These are phyloP conservation scores for Baccha elongata DNA, from an alignment of 2,888 invertebrate genomes.

Conservation along the genomic window DNA sequence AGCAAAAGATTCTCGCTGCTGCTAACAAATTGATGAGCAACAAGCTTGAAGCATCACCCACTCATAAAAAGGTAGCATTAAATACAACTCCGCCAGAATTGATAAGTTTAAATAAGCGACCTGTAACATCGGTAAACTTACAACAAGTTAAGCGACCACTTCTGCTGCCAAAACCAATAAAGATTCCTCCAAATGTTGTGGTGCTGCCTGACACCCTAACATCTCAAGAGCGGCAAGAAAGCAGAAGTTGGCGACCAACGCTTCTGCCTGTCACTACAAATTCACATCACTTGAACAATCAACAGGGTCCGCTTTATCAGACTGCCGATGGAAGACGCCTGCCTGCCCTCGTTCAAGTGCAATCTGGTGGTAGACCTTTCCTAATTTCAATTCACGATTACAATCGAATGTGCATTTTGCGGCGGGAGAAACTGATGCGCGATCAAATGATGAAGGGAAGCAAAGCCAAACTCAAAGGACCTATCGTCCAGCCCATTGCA, in stretches of 20 bases:
- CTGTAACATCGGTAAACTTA: conserved; percentile 22
- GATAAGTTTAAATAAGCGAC: conserved; percentile 84
- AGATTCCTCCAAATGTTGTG: conserved; percentile 79
- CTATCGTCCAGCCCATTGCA: conserved; percentile 33
- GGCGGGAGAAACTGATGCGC: conserved; percentile 86
- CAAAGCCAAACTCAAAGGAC: conserved; percentile 71
- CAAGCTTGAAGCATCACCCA: conserved; percentile 75
- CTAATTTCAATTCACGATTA: conserved; percentile 91
- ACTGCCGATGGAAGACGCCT: conserved; percentile 85
- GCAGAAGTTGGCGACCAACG: conserved; percentile 89
- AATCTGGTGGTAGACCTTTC: conserved; percentile 90
- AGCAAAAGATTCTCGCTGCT: conserved; percentile 79
- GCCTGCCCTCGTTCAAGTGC: conserved; percentile 88
- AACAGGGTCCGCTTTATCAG: conserved; percentile 82
- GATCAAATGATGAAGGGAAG: conserved; percentile 83
- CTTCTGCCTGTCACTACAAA: conserved; percentile 86
- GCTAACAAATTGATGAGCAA: conserved; percentile 78
- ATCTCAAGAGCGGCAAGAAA: conserved; percentile 81
- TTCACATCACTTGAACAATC: conserved; percentile 77
- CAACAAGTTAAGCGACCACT: conserved; percentile 80
- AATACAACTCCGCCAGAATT: conserved; percentile 84
- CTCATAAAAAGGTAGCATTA: conserved; percentile 69
- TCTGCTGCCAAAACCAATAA: conserved; percentile 72
- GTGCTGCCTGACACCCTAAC: conserved; percentile 80
- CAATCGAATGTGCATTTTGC: conserved; percentile 90